phyloP scores from a whole-genome alignment of 2,797 vertebrate genomes.

The Cichlasoma orientale region DNA sequence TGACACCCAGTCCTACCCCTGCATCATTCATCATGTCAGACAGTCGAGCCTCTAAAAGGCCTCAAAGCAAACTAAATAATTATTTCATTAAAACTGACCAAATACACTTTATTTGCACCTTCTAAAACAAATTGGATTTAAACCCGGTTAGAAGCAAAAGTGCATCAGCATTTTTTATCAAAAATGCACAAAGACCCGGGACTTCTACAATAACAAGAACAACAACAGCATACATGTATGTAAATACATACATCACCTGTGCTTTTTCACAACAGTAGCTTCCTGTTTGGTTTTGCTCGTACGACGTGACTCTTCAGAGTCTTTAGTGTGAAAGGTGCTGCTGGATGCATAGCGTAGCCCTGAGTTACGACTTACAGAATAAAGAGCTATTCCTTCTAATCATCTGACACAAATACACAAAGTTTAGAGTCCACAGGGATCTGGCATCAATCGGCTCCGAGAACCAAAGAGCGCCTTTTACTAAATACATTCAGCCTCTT shows the following conservation, averaged over 20 bases:
- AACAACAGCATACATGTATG: conserved; percentile 25
- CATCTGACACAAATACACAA: conserved; percentile 43
- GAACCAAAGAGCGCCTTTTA: conserved; percentile 4
- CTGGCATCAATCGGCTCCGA: conserved; percentile 15
- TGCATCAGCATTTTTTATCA: conserved; percentile 35
- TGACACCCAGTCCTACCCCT: conserved; percentile 24
- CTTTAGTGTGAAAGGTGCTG: conserved; percentile 47
- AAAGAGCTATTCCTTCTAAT: conserved; percentile 47
- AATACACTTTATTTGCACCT: neutral
- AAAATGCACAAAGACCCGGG: conserved; percentile 38
- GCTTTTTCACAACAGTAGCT: conserved; percentile 54
- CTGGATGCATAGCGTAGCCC: conserved; percentile 61
- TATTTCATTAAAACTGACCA: neutral
- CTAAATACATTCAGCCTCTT: conserved; percentile 49
- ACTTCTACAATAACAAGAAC: conserved; percentile 17
- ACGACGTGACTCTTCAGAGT: conserved; percentile 2
- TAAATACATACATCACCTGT: conserved; percentile 43
- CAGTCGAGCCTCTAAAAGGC: neutral
- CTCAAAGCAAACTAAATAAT: neutral
- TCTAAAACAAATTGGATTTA: neutral
- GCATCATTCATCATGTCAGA: conserved; percentile 52
- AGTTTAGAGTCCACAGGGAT: conserved; percentile 31
- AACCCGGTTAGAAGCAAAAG: conserved; percentile 17
- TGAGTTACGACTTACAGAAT: conserved; percentile 40
- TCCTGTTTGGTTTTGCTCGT: conserved; percentile 46